Evolutionary conservation across 2,797 vertebrate species (phyloP).

Genomic region (Babyrousa celebensis): DNA sequence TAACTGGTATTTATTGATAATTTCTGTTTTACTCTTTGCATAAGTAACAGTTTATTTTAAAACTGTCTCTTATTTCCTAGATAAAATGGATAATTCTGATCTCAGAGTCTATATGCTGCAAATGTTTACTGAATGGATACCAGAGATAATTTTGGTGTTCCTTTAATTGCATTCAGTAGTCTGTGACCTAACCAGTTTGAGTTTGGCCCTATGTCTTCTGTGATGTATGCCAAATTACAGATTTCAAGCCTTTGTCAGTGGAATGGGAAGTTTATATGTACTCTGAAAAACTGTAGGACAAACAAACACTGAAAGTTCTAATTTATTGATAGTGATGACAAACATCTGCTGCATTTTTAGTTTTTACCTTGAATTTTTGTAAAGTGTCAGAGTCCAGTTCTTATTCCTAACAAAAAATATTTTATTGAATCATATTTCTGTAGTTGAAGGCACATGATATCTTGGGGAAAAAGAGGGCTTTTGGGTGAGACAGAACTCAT

Average conservation of each 20-base stretch:
- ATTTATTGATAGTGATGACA: neutral
- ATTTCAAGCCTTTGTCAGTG: slow-evolving; percentile 5
- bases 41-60: slow-evolving; percentile 27
- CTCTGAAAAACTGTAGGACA: neutral
- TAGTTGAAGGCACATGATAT: neutral
- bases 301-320: neutral
- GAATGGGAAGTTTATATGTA: neutral
- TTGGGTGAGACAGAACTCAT: neutral
- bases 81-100: slow-evolving; percentile 34
- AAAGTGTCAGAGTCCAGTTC: neutral
- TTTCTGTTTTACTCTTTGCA: neutral
- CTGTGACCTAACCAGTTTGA: neutral
- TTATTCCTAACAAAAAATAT: neutral
- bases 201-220: neutral
- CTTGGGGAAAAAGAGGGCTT: neutral
- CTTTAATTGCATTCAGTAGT: neutral
- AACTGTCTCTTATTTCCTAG: neutral
- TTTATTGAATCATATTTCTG: neutral
- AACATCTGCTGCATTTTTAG: neutral
- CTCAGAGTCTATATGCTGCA: neutral
- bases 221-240: neutral
- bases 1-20: slow-evolving; percentile 11
- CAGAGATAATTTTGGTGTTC: neutral
- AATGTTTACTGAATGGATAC: neutral
- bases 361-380: slow-evolving; percentile 13